These are phyloP conservation scores for Dryadula phaetusa DNA, from an alignment of 2,888 invertebrate species.

Conservation along the genomic window DNA sequence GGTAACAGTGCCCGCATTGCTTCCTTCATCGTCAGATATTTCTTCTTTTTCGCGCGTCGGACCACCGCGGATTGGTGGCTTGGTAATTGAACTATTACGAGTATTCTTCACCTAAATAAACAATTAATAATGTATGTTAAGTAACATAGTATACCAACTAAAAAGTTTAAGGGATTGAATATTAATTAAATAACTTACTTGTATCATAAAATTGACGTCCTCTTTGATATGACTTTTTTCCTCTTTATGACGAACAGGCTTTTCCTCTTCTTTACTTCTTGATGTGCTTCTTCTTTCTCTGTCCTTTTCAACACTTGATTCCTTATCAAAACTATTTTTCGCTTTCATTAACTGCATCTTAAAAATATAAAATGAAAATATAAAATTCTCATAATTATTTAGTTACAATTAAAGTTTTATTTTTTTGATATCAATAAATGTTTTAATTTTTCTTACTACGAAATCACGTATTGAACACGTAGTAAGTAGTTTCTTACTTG, in stretches of 20 bases:
- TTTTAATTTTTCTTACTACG: no score
- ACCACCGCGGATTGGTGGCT: conserved; percentile 76
- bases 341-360: conserved; percentile 83
- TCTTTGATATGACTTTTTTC: conserved; percentile 69
- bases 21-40: conserved; percentile 80
- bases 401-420: no score
- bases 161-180: no score
- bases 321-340: conserved; percentile 82
- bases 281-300: conserved; percentile 76
- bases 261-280: conserved; percentile 78
- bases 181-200: conserved; percentile 71
- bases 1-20: conserved; percentile 85
- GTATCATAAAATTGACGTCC: conserved; percentile 79
- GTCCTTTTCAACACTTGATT: conserved; percentile 78
- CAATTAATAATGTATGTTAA: not conserved
- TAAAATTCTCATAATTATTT: no score
- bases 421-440: no score
- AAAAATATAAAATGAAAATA: conserved; percentile 47
- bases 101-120: conserved; percentile 70
- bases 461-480: no score
- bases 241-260: conserved; percentile 61
- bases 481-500: no score
- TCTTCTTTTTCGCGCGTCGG: conserved; percentile 75
- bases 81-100: conserved; percentile 61
- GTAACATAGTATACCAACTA: no score